Conservation (phyloP, 2,888 invertebrate genomes). For the Colostygia pectinataria region DNA sequence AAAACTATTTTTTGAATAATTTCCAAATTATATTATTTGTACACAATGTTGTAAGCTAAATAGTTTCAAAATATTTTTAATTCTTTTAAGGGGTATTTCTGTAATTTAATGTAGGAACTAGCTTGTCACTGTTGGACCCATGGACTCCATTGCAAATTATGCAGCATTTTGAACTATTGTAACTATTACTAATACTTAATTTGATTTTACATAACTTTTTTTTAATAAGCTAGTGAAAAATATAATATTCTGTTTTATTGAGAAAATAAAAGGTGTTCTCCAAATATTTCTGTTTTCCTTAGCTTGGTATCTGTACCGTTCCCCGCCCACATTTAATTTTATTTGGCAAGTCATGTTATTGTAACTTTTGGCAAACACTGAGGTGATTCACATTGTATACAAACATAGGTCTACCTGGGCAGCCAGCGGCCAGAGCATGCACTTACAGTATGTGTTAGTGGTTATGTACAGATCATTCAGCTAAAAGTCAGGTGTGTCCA, state of each 20-base stretch:
- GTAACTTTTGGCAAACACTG: constrained; percentile 58
- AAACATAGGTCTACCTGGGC: constrained; percentile 16
- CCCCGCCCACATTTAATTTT: constrained; percentile 49
- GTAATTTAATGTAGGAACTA: constrained; percentile 38
- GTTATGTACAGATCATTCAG: too few species aligned
- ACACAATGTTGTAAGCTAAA: constrained; percentile 54
- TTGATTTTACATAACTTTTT: constrained; percentile 60
- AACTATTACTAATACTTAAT: constrained; percentile 63
- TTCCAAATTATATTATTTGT: constrained; percentile 62
- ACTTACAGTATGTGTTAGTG: too few species aligned
- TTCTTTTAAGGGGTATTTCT: constrained; percentile 53
- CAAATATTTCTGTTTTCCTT: constrained; percentile 63
- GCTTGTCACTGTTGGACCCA: constrained; percentile 30
- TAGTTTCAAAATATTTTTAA: constrained; percentile 49
- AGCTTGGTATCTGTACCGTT: constrained; percentile 28
- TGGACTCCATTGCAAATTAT: constrained; percentile 43
- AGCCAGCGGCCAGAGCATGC: too few species aligned
- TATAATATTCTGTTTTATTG: constrained; percentile 81
- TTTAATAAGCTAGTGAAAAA: constrained; percentile 78
- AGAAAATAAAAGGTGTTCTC: constrained; percentile 78
- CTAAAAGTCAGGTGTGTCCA: too few species aligned
- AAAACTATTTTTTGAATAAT: constrained; percentile 71
- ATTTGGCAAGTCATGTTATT: constrained; percentile 69
- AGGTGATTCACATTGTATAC: constrained; percentile 41
- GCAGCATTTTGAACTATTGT: constrained; percentile 59